phyloP scores from a whole-genome alignment of 2,113 vertebrate species.

The Chaetops frenatus region DNA sequence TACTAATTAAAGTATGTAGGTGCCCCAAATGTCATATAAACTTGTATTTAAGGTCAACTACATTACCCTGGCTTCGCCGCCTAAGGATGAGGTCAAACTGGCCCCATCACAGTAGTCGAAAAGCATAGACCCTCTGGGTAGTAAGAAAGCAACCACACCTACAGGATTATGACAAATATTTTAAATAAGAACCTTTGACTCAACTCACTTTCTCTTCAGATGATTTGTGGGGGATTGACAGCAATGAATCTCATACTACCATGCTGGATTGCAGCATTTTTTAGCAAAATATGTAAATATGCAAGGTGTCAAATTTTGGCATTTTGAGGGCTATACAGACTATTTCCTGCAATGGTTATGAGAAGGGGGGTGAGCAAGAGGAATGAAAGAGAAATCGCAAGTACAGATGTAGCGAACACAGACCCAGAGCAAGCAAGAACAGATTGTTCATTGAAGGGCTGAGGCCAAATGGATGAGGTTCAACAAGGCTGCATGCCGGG shows the following conservation, averaged over 20 bases:
- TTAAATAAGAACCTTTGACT: not conserved
- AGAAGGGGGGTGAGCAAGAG: not conserved
- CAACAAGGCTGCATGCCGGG: accelerated
- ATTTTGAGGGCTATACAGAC: not conserved
- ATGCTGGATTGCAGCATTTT: not conserved
- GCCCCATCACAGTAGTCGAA: not conserved
- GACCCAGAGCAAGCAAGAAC: not conserved
- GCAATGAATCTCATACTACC: not conserved
- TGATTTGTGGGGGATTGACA: not conserved
- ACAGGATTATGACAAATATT: not conserved
- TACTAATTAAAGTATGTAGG: not conserved
- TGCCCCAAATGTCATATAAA: not conserved
- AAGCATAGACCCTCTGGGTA: not conserved
- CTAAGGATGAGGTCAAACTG: not conserved
- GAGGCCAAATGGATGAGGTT: not conserved
- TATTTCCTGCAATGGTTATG: not conserved
- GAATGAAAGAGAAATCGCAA: not conserved
- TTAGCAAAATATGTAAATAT: not conserved
- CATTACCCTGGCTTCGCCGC: not conserved
- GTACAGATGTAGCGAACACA: not conserved
- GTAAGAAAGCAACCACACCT: not conserved
- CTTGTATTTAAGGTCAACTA: not conserved
- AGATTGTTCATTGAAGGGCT: not conserved
- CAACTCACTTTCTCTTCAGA: not conserved
- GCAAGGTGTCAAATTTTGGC: not conserved